A percentile compares a stretch with the other conserved stretches of the same genome.
Conservation (phyloP, 2,113 vertebrate genomes). For the Bos indicus region DNA sequence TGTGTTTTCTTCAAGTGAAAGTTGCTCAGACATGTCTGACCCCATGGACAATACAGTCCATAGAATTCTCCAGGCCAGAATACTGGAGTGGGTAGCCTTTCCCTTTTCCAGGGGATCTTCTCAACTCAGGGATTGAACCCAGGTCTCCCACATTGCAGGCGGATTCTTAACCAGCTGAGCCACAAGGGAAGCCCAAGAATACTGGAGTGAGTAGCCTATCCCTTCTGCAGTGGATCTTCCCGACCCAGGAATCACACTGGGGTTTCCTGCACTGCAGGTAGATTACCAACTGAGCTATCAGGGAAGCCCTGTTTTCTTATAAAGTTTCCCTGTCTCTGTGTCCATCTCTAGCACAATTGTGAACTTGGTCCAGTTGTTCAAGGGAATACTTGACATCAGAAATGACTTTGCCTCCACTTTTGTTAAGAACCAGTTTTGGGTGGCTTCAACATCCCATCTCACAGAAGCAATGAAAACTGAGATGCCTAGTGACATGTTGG, state of each 20-base stretch:
- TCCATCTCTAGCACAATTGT: neutral
- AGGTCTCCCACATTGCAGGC: neutral
- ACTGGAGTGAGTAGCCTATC: neutral
- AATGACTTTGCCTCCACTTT: neutral
- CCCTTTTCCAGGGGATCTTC: neutral
- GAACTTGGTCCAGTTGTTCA: neutral
- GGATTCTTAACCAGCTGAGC: neutral
- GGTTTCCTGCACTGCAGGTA: neutral
- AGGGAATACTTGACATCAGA: neutral
- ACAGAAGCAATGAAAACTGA: neutral
- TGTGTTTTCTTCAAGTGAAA: neutral
- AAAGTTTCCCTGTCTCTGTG: neutral
- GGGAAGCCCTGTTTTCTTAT: neutral
- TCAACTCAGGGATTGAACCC: neutral
- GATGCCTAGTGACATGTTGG: neutral
- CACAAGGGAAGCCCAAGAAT: neutral
- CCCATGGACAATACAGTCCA: neutral
- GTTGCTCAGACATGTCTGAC: neutral
- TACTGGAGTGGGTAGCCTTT: neutral
- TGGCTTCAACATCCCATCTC: neutral
- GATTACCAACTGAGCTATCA: neutral
- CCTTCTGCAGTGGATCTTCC: neutral
- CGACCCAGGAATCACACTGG: rapidly evolving
- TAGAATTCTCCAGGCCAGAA: neutral
- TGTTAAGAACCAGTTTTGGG: neutral